Base-by-base conservation (phyloP, 2,113 vertebrate species). In the Caretta caretta region DNA sequence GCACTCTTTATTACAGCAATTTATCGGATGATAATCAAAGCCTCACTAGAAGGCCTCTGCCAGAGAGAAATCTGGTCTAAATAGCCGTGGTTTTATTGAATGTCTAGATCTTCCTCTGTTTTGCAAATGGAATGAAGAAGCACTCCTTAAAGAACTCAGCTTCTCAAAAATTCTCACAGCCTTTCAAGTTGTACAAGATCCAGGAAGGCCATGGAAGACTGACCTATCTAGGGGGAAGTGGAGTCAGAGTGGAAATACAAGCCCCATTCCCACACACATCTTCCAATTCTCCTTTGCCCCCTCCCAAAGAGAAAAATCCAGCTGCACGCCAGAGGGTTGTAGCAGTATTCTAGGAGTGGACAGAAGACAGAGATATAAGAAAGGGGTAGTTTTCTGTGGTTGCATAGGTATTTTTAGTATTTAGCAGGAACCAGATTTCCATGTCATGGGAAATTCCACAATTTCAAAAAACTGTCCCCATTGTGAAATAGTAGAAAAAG, bases 101-200 rank as follows among this genome's bases (percentile, higher is more conserved):
- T 84, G 79, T 69, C 57, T 10, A 69, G 31, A 80, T 53, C 38
- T 76, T 27, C 1, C 4, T 76, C 90, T 59, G 38, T 59, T 59
- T 56, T 10, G 81, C 8, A 82, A 79, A 13, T 0, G 91, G 56
- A 96, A 94, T 59, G 48, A 82, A 84, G 19, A 54, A 90, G 49
- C 6, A 82, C 2, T 86, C 56, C 49, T 84, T 20, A 83, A 83
- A 72, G n/a, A 38, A 76, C 84, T 86, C 81, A 88, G n/a, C 24
- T 25, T 94, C 51, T 19, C 72, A 93, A 51, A 91, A 95, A 49
- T 50, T 59, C 5, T 80, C 42, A 51, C 56, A 72, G 38, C 5
- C 7, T 80, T 27, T 86, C 6, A 51, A 83, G 10, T 16, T 87
- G 84, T 49, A 82, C 12, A 65, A 46, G 10, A 42, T n/a, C 54